These are phyloP conservation scores for Stictonetta naevosa DNA, from an alignment of 2,113 vertebrate genomes.

Conservation along the genomic window DNA sequence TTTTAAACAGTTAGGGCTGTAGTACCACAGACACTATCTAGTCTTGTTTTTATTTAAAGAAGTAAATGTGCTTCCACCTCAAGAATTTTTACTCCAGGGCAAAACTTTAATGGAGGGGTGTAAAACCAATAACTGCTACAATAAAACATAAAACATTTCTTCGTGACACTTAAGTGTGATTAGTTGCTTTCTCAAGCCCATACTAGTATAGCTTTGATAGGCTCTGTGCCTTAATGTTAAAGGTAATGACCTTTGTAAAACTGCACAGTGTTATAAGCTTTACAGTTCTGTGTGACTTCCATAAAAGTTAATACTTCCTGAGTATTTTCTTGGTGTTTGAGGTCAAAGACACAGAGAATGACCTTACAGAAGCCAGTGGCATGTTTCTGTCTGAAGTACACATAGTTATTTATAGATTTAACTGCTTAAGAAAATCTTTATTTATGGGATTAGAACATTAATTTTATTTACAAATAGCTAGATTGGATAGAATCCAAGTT, in stretches of 20 bases:
- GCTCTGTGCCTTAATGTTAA: conserved; percentile 32
- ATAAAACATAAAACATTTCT: conserved; percentile 64
- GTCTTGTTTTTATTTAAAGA: conserved; percentile 24
- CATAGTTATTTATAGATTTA: not conserved
- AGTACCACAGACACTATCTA: not conserved
- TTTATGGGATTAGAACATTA: not conserved
- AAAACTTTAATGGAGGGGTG: conserved; percentile 23
- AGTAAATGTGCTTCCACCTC: conserved; percentile 22
- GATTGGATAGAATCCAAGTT: not conserved
- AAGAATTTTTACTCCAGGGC: conserved; percentile 62
- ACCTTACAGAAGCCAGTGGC: not conserved
- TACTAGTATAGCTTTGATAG: conserved; percentile 14
- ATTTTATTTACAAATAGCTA: not conserved
- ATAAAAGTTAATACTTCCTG: not conserved
- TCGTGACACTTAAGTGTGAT: conserved; percentile 66
- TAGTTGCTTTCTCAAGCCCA: conserved; percentile 56
- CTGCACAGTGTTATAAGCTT: not conserved
- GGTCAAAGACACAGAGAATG: not conserved
- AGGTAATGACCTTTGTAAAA: conserved; percentile 24
- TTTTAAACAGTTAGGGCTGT: not conserved
- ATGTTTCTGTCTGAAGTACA: not conserved
- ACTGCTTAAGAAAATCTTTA: not conserved
- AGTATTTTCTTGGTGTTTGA: not conserved
- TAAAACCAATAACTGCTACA: conserved; percentile 63
- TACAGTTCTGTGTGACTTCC: not conserved